phyloP scores from a whole-genome alignment of 2,888 invertebrate species.

The Gasteruption jaculator region DNA sequence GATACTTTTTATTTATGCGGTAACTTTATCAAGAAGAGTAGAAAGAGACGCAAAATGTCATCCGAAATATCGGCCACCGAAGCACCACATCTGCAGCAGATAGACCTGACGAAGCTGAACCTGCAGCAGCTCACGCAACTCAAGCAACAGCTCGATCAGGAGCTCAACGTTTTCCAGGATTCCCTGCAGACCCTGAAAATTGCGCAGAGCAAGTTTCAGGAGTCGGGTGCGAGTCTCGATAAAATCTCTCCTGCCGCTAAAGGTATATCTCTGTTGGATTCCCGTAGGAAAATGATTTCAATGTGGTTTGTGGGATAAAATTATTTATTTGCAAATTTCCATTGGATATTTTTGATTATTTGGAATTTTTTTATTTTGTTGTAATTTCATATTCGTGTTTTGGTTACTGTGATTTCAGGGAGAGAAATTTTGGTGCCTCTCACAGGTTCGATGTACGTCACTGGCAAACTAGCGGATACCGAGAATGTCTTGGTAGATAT shows the following conservation, averaged over 20 bases:
- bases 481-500: constrained; percentile 90
- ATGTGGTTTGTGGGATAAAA: background rate
- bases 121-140: constrained; percentile 77
- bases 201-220: constrained; percentile 85
- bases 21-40: too few relatives aligned
- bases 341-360: background rate
- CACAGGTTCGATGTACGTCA: constrained; percentile 97
- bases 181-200: constrained; percentile 85
- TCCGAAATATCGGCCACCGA: constrained; percentile 61
- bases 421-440: constrained; percentile 88
- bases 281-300: background rate
- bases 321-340: background rate
- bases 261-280: constrained; percentile 49
- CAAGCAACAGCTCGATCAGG: constrained; percentile 87
- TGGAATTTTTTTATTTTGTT: constrained; percentile 8
- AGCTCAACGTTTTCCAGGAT: constrained; percentile 83
- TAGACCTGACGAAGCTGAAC: constrained; percentile 76
- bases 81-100: constrained; percentile 67
- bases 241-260: constrained; percentile 72
- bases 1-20: too few relatives aligned
- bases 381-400: background rate
- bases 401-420: constrained; percentile 30
- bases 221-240: constrained; percentile 80
- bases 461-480: constrained; percentile 79
- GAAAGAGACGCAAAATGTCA: too few relatives aligned